These are phyloP conservation scores for Diarsia mendica DNA, from an alignment of 2,888 invertebrate species.

Conservation along the genomic window DNA sequence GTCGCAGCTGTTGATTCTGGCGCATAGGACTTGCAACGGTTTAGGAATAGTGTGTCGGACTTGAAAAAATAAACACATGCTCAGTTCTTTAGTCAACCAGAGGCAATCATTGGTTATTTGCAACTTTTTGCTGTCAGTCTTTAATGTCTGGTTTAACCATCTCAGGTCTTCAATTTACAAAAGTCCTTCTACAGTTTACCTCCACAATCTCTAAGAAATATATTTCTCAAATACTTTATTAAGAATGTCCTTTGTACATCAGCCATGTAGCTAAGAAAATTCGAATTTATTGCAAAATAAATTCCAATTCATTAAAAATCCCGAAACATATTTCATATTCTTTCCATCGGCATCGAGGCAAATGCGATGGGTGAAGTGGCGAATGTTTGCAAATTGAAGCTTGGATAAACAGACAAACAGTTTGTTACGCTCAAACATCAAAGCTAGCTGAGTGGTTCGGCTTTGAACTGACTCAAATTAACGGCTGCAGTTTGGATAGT, in stretches of 20 bases:
- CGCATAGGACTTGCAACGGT: too few species aligned
- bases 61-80: background rate
- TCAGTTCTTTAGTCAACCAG: background rate
- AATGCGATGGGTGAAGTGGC: slow-evolving; percentile 2
- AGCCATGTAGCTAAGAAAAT: background rate
- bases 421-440: slow-evolving; percentile 37
- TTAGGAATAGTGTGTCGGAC: too few species aligned
- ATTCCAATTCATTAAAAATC: background rate
- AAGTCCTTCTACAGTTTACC: background rate
- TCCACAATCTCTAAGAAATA: background rate
- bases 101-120: background rate
- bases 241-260: background rate
- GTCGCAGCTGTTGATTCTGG: too few species aligned
- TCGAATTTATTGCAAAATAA: background rate
- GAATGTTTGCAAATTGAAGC: slow-evolving; percentile 27
- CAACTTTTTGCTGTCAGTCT: background rate
- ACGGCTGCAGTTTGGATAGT: slow-evolving; percentile 3
- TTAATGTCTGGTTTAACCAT: background rate
- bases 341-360: background rate
- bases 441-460: slow-evolving; percentile 19
- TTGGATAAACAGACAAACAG: slow-evolving; percentile 34
- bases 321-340: slow-evolving; percentile 1
- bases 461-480: slow-evolving; percentile 24
- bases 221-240: background rate
- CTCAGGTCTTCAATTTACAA: background rate